Percentiles rank a stretch among this genome's conserved stretches.
Conservation (phyloP, 92 coral and sea anemone genomes). For the Montipora capitata region DNA sequence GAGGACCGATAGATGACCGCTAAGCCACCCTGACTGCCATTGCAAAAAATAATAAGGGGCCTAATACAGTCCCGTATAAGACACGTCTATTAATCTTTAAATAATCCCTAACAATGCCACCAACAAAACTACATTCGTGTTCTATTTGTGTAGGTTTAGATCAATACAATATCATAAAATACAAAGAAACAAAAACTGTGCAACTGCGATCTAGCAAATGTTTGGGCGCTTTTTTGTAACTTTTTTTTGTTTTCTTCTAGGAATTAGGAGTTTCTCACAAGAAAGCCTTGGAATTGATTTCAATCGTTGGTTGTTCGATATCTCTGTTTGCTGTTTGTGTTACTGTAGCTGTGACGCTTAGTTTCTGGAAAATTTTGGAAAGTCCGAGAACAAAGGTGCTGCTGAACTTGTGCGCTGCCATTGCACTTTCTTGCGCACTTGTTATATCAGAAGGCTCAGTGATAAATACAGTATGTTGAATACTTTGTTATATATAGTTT, state of each 20-base stretch:
- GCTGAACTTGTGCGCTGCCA: slow-evolving; percentile 82
- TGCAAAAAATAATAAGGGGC: too few species aligned
- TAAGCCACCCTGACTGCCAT: too few species aligned
- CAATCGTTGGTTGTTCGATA: slow-evolving; percentile 88
- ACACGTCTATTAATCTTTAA: too few species aligned
- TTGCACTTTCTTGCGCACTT: slow-evolving; percentile 79
- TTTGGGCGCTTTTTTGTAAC: too few species aligned
- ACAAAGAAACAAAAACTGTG: too few species aligned
- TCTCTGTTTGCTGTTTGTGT: slow-evolving; percentile 80
- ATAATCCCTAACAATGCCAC: too few species aligned
- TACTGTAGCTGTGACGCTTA: slow-evolving; percentile 61
- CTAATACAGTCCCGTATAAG: too few species aligned
- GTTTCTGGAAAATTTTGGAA: slow-evolving; percentile 78
- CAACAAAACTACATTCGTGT: too few species aligned
- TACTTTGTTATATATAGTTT: background rate
- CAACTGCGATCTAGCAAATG: too few species aligned
- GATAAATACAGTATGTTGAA: background rate
- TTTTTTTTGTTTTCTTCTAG: background rate
- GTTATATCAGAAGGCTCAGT: slow-evolving; percentile 41
- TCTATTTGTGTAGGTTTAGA: too few species aligned
- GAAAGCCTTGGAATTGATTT: slow-evolving; percentile 79
- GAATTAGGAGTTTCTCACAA: slow-evolving; percentile 15
- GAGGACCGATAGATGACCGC: too few species aligned
- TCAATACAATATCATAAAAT: too few species aligned
- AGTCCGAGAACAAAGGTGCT: slow-evolving; percentile 76